phyloP scores from a whole-genome alignment of 2,113 vertebrate species.

The Dromas ardeola region DNA sequence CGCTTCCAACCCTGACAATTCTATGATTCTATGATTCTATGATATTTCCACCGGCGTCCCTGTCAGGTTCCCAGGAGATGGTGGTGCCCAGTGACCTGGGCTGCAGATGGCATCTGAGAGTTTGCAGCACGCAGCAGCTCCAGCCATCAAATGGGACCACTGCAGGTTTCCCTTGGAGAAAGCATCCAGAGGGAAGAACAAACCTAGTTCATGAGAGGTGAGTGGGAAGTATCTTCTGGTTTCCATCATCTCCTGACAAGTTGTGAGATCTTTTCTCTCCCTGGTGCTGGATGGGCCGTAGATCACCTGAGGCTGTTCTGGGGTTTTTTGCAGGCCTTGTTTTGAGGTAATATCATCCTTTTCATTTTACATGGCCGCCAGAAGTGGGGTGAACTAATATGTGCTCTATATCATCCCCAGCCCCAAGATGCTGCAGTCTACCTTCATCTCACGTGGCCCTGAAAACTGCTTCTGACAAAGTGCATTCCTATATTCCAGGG shows the following conservation, averaged over 20 bases:
- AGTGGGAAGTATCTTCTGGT: background rate
- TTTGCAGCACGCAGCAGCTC: too few species aligned
- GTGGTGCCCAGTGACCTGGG: background rate
- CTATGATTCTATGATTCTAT: background rate
- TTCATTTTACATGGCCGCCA: background rate
- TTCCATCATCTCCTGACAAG: background rate
- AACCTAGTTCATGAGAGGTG: background rate
- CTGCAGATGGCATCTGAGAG: background rate
- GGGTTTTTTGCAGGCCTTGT: background rate
- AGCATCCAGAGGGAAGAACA: background rate
- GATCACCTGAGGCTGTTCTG: background rate
- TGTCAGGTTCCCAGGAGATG: background rate
- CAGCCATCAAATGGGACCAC: background rate
- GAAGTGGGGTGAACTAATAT: background rate
- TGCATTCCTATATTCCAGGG: too few species aligned
- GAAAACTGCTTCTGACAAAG: background rate
- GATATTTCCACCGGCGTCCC: background rate
- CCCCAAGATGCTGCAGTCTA: background rate
- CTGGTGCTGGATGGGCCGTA: background rate
- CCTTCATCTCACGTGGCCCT: background rate
- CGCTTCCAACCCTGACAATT: too few species aligned
- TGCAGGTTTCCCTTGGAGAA: background rate
- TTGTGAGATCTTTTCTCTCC: background rate
- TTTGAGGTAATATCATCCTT: background rate
- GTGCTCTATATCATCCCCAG: background rate